These are phyloP conservation scores for Troilus luridus DNA, from an alignment of 2,888 invertebrate genomes.

Conservation along the genomic window DNA sequence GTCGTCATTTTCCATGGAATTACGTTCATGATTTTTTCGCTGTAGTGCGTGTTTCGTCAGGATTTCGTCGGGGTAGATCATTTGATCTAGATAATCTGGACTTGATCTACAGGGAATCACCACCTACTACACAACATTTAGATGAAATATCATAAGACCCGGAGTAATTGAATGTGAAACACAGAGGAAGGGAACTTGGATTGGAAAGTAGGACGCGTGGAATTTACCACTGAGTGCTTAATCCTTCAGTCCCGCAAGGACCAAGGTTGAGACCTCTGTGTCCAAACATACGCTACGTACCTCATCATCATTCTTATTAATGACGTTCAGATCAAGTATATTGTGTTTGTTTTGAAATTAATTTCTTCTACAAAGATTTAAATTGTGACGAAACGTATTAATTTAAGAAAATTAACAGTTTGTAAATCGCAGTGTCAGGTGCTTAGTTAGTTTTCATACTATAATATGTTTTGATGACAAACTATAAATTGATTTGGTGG, in stretches of 20 bases:
- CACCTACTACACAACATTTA: neutral
- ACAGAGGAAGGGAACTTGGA: conserved; percentile 8
- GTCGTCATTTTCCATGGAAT: neutral
- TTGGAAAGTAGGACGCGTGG: conserved; percentile 39
- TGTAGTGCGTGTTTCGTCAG: neutral
- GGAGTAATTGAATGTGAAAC: neutral
- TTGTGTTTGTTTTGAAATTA: neutral
- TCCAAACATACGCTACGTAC: neutral
- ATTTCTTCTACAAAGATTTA: neutral
- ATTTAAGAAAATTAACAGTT: no score
- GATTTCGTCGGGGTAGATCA: neutral
- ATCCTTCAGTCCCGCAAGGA: conserved; percentile 6
- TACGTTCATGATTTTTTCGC: neutral
- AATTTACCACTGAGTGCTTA: conserved; percentile 39
- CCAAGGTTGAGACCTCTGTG: neutral
- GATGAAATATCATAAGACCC: neutral
- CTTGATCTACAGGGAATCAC: neutral
- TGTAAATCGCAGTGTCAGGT: no score
- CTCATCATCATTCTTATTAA: neutral
- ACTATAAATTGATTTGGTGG: no score
- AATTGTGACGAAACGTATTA: neutral
- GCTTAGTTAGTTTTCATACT: no score
- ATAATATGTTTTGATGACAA: no score
- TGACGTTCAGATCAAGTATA: neutral
- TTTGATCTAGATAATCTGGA: neutral